Percentiles rank a stretch among this genome's conserved stretches.
phyloP scores from a whole-genome alignment of 2,888 invertebrate genomes.

The Lathronympha strigana region DNA sequence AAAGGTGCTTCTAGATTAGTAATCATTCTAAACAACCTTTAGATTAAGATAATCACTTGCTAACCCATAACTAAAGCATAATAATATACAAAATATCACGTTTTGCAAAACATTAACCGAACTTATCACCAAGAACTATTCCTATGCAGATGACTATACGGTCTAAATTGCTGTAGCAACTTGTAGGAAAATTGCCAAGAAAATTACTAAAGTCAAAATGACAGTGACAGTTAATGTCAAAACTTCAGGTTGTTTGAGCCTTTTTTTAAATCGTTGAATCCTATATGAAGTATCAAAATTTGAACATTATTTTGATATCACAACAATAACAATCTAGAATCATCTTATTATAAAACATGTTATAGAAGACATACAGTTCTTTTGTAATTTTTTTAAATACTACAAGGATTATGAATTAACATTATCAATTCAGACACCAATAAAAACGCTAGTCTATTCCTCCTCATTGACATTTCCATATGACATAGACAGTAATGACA shows the following conservation, averaged over 20 bases:
- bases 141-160: neutral
- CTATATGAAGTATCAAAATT: too few species aligned
- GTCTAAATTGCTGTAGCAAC: neutral
- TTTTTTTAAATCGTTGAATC: neutral
- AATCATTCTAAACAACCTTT: neutral
- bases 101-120: neutral
- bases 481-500: conserved; percentile 9
- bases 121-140: neutral
- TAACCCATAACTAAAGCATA: neutral
- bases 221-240: conserved; percentile 11
- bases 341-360: too few species aligned
- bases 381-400: too few species aligned
- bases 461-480: neutral
- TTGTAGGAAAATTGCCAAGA: neutral
- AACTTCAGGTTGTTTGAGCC: neutral
- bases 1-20: neutral
- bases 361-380: too few species aligned
- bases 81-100: neutral
- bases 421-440: neutral
- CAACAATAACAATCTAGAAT: too few species aligned
- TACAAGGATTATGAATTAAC: neutral
- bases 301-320: too few species aligned
- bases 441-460: neutral
- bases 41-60: neutral
- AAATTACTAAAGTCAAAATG: neutral